Base-by-base conservation (phyloP, 2,888 invertebrate genomes). In the Dichetophora obliterata region DNA sequence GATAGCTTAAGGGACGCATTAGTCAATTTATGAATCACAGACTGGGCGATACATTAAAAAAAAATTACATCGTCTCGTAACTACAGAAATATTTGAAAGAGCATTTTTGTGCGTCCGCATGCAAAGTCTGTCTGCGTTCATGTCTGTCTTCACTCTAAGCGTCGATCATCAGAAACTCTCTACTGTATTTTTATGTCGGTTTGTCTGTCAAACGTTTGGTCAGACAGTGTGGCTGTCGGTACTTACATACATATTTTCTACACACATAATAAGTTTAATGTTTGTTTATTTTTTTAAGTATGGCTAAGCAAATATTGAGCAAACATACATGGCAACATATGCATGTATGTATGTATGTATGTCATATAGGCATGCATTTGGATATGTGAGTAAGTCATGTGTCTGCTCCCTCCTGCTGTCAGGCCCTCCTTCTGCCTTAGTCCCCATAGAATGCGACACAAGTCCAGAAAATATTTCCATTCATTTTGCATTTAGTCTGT, bases 381-480 rank as follows among this genome's bases (percentile, higher is more conserved):
- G 61, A 37, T 59, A 61, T 61, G 72, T 66, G 74, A 74, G 54
- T 65, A 22, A 54, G 37, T 72, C 61, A 61, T 72, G 24, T 59
- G 72, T n/a, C 37, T 59, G 31, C 43, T 3, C 37, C 71, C 59
- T 37, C 43, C 22, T 34, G 19, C 34, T 73, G 48, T 34, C 11
- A 54, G 19, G 22, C 27, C n/a, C 50, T 50, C 22, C 54, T 8
- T 54, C 71, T 50, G 31, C 9, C 59, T 6, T 24, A 16, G 50
- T 9, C 34, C 19, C 22, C 54, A 52, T 34, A 66, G 74, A 31
- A 73, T 73, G 65, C 52, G 73, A 74, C 65, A 74, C 74, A 74
- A 74, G 74, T 66, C 74, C 74, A 74, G 74, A 74, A 74, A 74
- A 66, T 52, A 52, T 52, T 74, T 74, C 54, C 74, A 74, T 74